These are phyloP conservation scores for Oxyura jamaicensis DNA, from an alignment of 2,113 vertebrate genomes.

Conservation along the genomic window DNA sequence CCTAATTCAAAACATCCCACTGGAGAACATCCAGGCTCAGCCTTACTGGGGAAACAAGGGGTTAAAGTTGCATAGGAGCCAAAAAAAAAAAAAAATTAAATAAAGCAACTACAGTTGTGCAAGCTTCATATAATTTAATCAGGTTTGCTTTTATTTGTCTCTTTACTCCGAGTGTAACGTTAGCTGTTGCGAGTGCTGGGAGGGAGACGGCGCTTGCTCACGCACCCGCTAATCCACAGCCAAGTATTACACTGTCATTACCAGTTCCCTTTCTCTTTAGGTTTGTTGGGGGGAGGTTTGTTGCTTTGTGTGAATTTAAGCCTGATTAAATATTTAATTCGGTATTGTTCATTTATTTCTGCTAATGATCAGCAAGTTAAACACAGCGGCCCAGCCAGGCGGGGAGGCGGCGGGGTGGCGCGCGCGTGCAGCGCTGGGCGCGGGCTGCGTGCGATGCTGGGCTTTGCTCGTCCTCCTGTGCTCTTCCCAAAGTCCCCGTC, in stretches of 20 bases:
- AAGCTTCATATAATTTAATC: slow-evolving; percentile 68
- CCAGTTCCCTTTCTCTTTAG: slow-evolving; percentile 30
- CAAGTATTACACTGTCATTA: neutral
- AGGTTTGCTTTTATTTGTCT: slow-evolving; percentile 71
- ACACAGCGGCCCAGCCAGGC: neutral
- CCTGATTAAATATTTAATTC: slow-evolving; percentile 61
- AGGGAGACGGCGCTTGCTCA: slow-evolving; percentile 14
- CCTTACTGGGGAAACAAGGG: neutral
- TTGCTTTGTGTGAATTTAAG: slow-evolving; percentile 37
- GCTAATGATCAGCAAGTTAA: slow-evolving; percentile 28
- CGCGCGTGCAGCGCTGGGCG: neutral
- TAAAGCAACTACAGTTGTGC: slow-evolving; percentile 58
- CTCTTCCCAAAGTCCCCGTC: neutral
- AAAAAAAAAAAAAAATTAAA: slow-evolving; percentile 21
- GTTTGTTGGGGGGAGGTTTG: neutral
- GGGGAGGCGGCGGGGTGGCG: neutral
- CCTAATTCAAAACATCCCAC: neutral
- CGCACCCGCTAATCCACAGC: neutral
- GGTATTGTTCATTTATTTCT: slow-evolving; percentile 44
- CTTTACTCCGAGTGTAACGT: slow-evolving; percentile 63
- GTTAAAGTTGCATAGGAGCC: slow-evolving; percentile 19
- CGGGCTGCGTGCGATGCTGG: neutral
- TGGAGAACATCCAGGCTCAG: neutral
- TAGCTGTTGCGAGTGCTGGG: slow-evolving; percentile 57
- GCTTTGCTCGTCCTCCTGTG: neutral